phyloP scores from a whole-genome alignment of 2,113 vertebrate species.

The Dipodomys spectabilis region DNA sequence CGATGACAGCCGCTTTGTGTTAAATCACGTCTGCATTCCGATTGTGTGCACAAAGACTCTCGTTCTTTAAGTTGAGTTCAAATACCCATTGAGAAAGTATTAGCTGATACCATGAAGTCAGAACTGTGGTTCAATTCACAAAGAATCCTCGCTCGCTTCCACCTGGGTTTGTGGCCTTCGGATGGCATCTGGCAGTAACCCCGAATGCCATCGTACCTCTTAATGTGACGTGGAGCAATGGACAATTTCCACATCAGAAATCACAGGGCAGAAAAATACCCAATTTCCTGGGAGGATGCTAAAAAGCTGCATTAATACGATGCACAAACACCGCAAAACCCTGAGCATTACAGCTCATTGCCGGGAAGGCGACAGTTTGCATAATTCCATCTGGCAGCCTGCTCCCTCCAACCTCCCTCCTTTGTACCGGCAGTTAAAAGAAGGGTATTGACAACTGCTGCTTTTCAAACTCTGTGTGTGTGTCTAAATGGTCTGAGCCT shows the following conservation, averaged over 20 bases:
- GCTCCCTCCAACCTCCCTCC: neutral
- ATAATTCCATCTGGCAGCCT: neutral
- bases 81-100: conserved; percentile 16
- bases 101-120: neutral
- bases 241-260: conserved; percentile 37
- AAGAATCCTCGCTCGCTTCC: fast-evolving
- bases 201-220: neutral
- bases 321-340: neutral
- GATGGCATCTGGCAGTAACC: neutral
- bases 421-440: too few species aligned
- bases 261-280: neutral
- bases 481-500: neutral
- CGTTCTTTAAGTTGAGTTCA: conserved; percentile 32
- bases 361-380: fast-evolving
- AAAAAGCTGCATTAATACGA: neutral
- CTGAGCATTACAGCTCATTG: fast-evolving
- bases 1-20: fast-evolving
- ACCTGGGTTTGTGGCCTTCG: neutral
- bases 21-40: neutral
- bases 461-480: neutral
- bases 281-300: neutral
- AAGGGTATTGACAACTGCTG: neutral
- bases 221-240: neutral
- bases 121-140: neutral
- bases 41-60: neutral